These are phyloP conservation scores for Danio jaintianensis DNA, from an alignment of 2,797 vertebrate genomes.

Conservation along the genomic window DNA sequence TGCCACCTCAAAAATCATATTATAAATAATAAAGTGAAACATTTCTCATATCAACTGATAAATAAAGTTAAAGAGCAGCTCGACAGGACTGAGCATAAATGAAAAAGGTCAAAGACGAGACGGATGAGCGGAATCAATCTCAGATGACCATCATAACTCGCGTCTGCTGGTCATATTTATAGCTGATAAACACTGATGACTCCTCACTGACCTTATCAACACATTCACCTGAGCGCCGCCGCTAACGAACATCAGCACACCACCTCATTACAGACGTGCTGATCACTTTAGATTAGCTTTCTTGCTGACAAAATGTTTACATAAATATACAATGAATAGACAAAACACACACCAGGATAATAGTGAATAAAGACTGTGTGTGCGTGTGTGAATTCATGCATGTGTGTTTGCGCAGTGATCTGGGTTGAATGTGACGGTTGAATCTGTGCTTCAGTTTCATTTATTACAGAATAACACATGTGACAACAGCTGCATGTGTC, in stretches of 20 bases:
- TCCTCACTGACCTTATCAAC: slow-evolving; percentile 64
- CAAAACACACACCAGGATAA: not conserved
- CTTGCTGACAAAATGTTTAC: not conserved
- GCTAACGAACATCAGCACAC: slow-evolving; percentile 32
- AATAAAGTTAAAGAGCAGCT: not conserved
- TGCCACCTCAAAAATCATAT: no score
- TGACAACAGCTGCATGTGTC: slow-evolving; percentile 49
- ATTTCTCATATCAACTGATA: not conserved
- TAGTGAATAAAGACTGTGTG: no score
- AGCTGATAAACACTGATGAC: slow-evolving; percentile 49
- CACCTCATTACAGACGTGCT: not conserved
- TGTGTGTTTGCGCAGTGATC: not conserved
- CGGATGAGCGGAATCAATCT: not conserved
- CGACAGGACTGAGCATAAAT: not conserved
- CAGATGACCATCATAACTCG: slow-evolving; percentile 4
- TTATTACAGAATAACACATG: slow-evolving; percentile 26
- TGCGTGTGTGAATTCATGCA: not conserved
- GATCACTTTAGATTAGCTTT: not conserved
- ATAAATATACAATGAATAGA: not conserved
- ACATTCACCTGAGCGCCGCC: slow-evolving; percentile 54
- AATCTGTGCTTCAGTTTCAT: slow-evolving; percentile 2
- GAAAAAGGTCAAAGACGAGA: not conserved
- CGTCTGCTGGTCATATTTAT: slow-evolving; percentile 16
- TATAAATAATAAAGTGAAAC: not conserved
- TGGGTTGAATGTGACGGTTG: no score